Evolutionary conservation across 2,888 invertebrate species (phyloP).

Genomic region (Bellardia pandia): DNA sequence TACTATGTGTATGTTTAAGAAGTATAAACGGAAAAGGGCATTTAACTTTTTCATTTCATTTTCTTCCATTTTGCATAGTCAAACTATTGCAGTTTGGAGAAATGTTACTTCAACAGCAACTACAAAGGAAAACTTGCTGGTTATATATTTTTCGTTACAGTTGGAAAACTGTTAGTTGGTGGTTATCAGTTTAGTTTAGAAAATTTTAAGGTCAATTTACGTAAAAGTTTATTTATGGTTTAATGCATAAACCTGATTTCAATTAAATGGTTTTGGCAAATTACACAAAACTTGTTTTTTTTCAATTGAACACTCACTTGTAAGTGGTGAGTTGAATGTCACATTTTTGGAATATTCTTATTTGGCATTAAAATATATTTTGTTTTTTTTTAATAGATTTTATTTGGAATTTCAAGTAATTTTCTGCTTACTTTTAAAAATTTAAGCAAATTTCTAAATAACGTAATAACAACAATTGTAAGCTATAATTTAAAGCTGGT

Average conservation of each 20-base stretch:
- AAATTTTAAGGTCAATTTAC: constrained; percentile 43
- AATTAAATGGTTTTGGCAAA: constrained; percentile 49
- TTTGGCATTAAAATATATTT: too few species aligned
- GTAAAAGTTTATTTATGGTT: constrained; percentile 10
- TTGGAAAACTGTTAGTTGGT: background rate
- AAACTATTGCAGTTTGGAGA: constrained; percentile 2
- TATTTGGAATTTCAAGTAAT: too few species aligned
- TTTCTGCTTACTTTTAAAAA: too few species aligned
- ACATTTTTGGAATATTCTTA: background rate
- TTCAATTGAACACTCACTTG: background rate
- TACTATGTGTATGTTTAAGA: background rate
- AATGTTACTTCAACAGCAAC: background rate
- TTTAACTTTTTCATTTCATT: background rate
- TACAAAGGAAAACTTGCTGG: constrained; percentile 3
- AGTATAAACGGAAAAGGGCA: background rate
- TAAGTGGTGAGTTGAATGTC: background rate
- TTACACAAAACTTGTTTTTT: constrained; percentile 27
- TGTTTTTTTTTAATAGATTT: too few species aligned
- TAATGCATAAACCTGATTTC: constrained; percentile 15
- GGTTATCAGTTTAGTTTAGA: background rate
- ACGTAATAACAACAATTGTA: too few species aligned
- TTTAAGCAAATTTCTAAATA: too few species aligned
- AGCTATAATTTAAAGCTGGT: too few species aligned
- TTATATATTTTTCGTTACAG: background rate
- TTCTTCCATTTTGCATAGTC: constrained; percentile 4